phyloP scores from a whole-genome alignment of 2,113 vertebrate species.

The Grus americana region DNA sequence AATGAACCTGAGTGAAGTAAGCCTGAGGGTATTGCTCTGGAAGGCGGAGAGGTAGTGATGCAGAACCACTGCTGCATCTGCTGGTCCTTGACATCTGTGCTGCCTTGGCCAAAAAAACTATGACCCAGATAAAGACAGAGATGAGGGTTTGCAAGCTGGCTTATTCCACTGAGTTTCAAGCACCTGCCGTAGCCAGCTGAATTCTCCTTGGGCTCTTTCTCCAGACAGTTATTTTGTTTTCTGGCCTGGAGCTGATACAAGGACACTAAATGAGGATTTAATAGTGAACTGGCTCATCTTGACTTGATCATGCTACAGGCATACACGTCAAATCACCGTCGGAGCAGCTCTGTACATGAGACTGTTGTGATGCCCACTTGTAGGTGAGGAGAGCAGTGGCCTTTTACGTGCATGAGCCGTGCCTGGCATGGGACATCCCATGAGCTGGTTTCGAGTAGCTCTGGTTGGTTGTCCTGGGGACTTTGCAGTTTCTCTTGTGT shows the following conservation, averaged over 20 bases:
- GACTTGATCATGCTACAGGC: background rate
- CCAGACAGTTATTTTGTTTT: background rate
- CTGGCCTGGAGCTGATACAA: background rate
- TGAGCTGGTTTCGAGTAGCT: background rate
- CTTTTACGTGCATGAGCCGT: fast-evolving
- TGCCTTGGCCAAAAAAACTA: background rate
- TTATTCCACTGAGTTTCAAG: background rate
- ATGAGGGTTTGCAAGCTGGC: background rate
- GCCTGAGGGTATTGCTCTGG: background rate
- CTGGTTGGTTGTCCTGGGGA: background rate
- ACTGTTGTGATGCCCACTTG: background rate
- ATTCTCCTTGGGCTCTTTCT: conserved; percentile 17
- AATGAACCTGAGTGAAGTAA: background rate
- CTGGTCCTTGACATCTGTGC: background rate
- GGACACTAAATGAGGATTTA: conserved; percentile 1
- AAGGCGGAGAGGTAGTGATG: background rate
- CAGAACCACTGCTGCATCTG: background rate
- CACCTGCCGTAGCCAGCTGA: background rate
- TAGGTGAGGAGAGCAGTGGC: background rate
- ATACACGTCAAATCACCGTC: background rate
- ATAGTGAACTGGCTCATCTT: background rate
- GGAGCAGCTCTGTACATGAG: background rate
- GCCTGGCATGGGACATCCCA: background rate
- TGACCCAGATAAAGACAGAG: background rate
- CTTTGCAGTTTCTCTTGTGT: background rate